Percentiles rank a stretch among this genome's conserved stretches.
These are phyloP conservation scores for Odontamblyopus lacepedii DNA, from an alignment of 2,797 vertebrate species.

Conservation along the genomic window DNA sequence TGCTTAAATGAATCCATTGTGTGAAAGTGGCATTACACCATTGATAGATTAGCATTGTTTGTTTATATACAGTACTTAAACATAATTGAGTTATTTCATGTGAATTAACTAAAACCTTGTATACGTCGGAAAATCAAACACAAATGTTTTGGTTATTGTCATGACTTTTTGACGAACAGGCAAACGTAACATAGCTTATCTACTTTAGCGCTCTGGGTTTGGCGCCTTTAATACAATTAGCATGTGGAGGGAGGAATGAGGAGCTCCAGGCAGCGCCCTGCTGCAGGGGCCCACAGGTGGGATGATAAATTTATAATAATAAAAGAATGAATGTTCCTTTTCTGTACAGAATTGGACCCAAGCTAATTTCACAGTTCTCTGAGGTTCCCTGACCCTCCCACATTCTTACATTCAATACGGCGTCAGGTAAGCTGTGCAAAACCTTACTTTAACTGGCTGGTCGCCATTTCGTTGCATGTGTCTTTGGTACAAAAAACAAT, in stretches of 20 bases:
- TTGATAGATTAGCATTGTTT: conserved; percentile 79
- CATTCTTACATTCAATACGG: conserved; percentile 99
- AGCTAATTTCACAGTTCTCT: conserved; percentile 99
- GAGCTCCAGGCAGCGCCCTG: conserved; percentile 84
- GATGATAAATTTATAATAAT: conserved; percentile 71
- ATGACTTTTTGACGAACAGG: conserved; percentile 83
- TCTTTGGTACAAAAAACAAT: conserved; percentile 99
- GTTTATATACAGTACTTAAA: conserved; percentile 75
- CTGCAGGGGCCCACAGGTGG: conserved; percentile 84
- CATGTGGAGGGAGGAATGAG: conserved; percentile 72
- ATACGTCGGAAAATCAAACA: conserved; percentile 86
- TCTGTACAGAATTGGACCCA: conserved; percentile 99
- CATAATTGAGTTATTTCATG: conserved; percentile 78
- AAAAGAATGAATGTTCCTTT: conserved; percentile 88
- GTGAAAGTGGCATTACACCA: conserved; percentile 89
- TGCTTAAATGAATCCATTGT: conserved; percentile 86
- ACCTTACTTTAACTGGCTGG: conserved; percentile 99
- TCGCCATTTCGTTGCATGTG: conserved; percentile 99
- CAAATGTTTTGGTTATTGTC: conserved; percentile 94
- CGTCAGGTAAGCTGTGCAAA: conserved; percentile 99
- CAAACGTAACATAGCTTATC: conserved; percentile 84
- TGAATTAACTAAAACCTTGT: conserved; percentile 77
- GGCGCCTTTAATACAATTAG: conserved; percentile 61
- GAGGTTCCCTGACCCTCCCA: conserved; percentile 96
- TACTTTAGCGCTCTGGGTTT: conserved; percentile 61